These are phyloP conservation scores for Epicauta chinensis DNA, from an alignment of 1,140 invertebrate genomes.

Conservation along the genomic window DNA sequence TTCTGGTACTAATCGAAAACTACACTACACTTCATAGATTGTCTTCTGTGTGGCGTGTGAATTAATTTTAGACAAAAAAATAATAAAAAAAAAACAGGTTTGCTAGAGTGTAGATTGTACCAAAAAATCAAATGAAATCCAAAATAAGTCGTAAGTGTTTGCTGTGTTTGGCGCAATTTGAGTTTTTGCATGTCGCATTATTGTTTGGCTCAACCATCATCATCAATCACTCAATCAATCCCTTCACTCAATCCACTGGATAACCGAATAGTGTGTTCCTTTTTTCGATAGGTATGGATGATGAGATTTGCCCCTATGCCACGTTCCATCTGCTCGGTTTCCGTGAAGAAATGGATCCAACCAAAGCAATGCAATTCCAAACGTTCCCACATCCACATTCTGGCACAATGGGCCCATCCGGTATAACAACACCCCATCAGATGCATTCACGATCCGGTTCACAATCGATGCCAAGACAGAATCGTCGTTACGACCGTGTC, in stretches of 20 bases:
- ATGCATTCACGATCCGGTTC: constrained; percentile 79
- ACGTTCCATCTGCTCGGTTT: constrained; percentile 91
- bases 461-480: constrained; percentile 68
- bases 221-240: neutral
- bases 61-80: neutral
- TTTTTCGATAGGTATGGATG: constrained; percentile 70
- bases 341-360: constrained; percentile 91
- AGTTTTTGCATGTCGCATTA: too few relatives aligned
- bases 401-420: constrained; percentile 68
- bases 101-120: neutral
- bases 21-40: constrained; percentile 15
- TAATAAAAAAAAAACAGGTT: constrained; percentile 5
- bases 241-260: neutral
- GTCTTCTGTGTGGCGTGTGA: constrained; percentile 13
- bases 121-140: neutral
- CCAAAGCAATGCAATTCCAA: constrained; percentile 79
- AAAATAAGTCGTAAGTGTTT: too few relatives aligned
- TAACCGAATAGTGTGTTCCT: neutral
- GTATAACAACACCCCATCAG: constrained; percentile 54
- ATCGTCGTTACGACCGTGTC: constrained; percentile 39
- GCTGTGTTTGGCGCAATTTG: too few relatives aligned
- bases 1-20: constrained; percentile 8
- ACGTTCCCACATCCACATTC: constrained; percentile 82
- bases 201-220: neutral
- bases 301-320: constrained; percentile 90